Evolutionary conservation across 2,113 vertebrate genomes (phyloP).

Genomic region (Leuciscus idus): DNA sequence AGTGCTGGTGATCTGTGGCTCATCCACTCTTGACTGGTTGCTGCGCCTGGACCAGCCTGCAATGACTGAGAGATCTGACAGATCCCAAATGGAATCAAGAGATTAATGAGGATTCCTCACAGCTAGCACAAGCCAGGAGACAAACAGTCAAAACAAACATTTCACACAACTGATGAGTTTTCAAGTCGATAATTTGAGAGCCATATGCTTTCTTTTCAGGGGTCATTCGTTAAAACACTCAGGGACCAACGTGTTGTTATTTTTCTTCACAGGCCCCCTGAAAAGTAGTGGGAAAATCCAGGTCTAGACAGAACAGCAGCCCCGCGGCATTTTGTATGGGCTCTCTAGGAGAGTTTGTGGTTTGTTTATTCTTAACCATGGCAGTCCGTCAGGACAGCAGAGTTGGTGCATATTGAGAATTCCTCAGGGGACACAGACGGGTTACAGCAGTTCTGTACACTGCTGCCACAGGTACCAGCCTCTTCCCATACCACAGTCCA

Average conservation of each 20-base stretch:
- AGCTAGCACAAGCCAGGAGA: neutral
- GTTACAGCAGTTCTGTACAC: neutral
- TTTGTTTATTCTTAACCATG: conserved; percentile 17
- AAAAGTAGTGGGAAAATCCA: conserved; percentile 27
- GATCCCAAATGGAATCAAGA: conserved; percentile 14
- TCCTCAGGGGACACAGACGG: conserved; percentile 23
- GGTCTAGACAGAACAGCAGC: conserved; percentile 50
- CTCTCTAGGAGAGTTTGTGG: conserved; percentile 10
- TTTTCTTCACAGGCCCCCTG: neutral
- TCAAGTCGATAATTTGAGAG: neutral
- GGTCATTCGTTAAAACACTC: neutral
- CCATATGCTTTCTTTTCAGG: neutral
- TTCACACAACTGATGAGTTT: neutral
- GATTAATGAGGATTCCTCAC: conserved; percentile 20
- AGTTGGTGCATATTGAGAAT: conserved; percentile 19
- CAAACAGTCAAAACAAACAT: conserved; percentile 17
- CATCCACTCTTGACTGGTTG: neutral
- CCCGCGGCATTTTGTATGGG: conserved; percentile 8
- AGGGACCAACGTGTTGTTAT: conserved; percentile 1
- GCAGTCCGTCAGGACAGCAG: conserved; percentile 3
- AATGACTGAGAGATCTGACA: neutral
- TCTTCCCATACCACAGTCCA: neutral
- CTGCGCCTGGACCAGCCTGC: neutral
- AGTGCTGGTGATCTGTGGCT: neutral
- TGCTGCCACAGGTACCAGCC: neutral